Percentiles rank a stretch among this genome's conserved stretches.
phyloP scores from a whole-genome alignment of 2,113 vertebrate genomes.

The human (Homo sapiens) region GRCh38 chr9:99073001-99073500 shows the following conservation, averaged over 20 bases:
- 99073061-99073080: neutral
- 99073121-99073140: slow-evolving; percentile 7
- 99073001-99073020: neutral
- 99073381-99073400: neutral
- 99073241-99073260: neutral
- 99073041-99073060: neutral
- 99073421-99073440: neutral
- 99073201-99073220: neutral
- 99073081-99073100: neutral
- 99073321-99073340: neutral
- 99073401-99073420: neutral
- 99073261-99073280: neutral
- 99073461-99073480: neutral
- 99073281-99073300: neutral
- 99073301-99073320: neutral
- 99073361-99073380: neutral
- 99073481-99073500: neutral
- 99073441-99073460: neutral
- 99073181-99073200: neutral
- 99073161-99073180: neutral
- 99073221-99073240: neutral
- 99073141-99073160: neutral
- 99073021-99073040: neutral
- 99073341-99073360: neutral
- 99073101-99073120: too few species aligned